Conservation (phyloP, 2,113 vertebrate genomes). For the Rhegmatorhina hoffmannsi region DNA sequence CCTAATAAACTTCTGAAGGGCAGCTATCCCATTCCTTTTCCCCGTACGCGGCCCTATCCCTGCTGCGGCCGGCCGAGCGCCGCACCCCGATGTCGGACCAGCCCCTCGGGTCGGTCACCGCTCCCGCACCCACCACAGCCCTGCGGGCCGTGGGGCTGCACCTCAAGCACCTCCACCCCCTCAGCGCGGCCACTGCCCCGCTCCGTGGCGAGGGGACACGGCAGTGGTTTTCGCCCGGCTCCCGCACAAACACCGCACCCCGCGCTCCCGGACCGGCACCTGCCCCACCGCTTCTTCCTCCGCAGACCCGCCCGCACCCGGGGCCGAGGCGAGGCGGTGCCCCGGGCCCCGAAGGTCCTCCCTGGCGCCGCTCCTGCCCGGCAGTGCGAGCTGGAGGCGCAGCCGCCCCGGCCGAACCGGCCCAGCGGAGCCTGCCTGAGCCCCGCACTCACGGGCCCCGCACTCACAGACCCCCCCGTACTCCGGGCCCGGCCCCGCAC, state of each 20-base stretch:
- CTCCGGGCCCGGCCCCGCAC: no score
- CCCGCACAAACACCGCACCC: neutral
- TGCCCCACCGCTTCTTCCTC: no score
- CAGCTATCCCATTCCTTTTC: fast-evolving
- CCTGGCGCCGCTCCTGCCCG: neutral
- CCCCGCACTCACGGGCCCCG: no score
- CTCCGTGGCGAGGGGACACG: neutral
- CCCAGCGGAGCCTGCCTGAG: neutral
- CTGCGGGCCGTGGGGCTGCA: fast-evolving
- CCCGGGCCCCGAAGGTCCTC: no score
- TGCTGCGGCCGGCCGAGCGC: fast-evolving
- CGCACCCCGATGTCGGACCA: fast-evolving
- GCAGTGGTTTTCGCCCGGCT: fast-evolving
- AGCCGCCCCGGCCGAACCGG: neutral
- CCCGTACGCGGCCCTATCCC: fast-evolving
- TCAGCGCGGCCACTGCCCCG: neutral
- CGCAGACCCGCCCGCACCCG: neutral
- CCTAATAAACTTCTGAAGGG: neutral
- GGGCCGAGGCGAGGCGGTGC: neutral
- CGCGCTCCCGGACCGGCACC: neutral
- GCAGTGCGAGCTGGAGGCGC: no score
- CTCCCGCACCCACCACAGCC: neutral
- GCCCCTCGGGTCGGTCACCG: fast-evolving
- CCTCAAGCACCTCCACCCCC: neutral
- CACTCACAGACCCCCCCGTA: no score